A percentile compares a stretch with the other conserved stretches of the same genome.
Conservation (phyloP, 2,888 invertebrate species). For the Hemithea aestivaria region DNA sequence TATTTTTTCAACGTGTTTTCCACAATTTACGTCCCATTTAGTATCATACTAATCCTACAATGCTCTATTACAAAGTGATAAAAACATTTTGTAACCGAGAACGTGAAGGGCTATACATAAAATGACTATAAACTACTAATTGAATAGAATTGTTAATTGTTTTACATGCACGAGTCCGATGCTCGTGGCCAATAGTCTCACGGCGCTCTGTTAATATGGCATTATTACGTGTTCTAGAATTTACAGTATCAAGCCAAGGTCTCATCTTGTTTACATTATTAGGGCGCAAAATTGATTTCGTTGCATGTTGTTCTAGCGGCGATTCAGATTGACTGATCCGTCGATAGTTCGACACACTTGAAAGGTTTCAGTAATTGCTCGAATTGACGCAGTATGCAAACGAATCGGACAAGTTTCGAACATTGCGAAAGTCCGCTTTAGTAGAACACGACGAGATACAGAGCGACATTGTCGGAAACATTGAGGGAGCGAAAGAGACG, state of each 20-base stretch:
- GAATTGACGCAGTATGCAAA: slow-evolving; percentile 29
- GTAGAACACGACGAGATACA: slow-evolving; percentile 31
- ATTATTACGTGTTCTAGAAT: slow-evolving; percentile 12
- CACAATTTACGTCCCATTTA: slow-evolving; percentile 2
- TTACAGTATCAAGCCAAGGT: slow-evolving; percentile 18
- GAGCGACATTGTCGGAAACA: slow-evolving; percentile 36
- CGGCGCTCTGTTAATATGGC: background rate
- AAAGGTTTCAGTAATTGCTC: slow-evolving; percentile 23
- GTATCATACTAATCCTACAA: background rate
- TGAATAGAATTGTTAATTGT: slow-evolving; percentile 12
- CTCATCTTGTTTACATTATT: slow-evolving; percentile 21
- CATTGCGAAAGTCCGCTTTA: slow-evolving; percentile 35
- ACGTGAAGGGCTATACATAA: slow-evolving; percentile 6
- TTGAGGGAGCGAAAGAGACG: slow-evolving; percentile 41
- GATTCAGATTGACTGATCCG: slow-evolving; percentile 9
- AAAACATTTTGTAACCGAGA: slow-evolving; percentile 5
- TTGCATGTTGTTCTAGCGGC: slow-evolving; percentile 15
- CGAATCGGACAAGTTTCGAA: slow-evolving; percentile 28
- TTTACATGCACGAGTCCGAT: slow-evolving; percentile 29
- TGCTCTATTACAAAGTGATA: background rate
- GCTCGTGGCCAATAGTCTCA: slow-evolving; percentile 23
- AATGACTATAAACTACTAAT: background rate
- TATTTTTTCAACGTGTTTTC: slow-evolving; percentile 26
- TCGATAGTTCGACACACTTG: slow-evolving; percentile 16
- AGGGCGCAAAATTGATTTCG: slow-evolving; percentile 13